Evolutionary conservation across 1,140 invertebrate genomes (phyloP).

Genomic region (honey bee (Apis mellifera)): DNA sequence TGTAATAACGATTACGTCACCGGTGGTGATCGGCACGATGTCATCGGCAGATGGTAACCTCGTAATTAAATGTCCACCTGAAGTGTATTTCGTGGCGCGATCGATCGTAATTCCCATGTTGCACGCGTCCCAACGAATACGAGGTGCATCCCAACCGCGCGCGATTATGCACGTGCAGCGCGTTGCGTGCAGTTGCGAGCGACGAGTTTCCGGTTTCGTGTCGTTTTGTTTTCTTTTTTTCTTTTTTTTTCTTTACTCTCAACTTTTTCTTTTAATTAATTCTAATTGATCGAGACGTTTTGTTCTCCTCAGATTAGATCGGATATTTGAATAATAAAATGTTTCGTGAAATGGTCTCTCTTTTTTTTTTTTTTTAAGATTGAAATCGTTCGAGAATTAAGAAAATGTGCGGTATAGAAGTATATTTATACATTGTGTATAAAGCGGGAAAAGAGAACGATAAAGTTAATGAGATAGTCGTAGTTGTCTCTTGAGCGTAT

Average conservation of each 20-base stretch:
- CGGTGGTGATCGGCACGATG: conserved; percentile 25
- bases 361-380: too few relatives aligned
- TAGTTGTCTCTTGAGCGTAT: too few relatives aligned
- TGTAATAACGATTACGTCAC: conserved; percentile 45
- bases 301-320: too few relatives aligned
- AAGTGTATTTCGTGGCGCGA: conserved; percentile 23
- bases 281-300: background rate
- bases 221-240: background rate
- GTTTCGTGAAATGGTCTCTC: too few relatives aligned
- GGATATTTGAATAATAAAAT: too few relatives aligned
- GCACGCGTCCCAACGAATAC: background rate
- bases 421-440: too few relatives aligned
- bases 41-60: conserved; percentile 50
- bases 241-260: background rate
- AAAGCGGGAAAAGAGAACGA: too few relatives aligned
- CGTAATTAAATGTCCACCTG: conserved; percentile 66
- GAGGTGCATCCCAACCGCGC: conserved; percentile 7
- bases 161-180: background rate
- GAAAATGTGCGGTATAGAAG: too few relatives aligned
- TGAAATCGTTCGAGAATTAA: too few relatives aligned
- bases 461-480: too few relatives aligned
- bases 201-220: background rate
- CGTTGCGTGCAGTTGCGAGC: background rate
- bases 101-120: conserved; percentile 40
- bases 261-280: background rate